phyloP scores from a whole-genome alignment of 92 coral and sea anemone genomes.

The Bergia sp. region DNA sequence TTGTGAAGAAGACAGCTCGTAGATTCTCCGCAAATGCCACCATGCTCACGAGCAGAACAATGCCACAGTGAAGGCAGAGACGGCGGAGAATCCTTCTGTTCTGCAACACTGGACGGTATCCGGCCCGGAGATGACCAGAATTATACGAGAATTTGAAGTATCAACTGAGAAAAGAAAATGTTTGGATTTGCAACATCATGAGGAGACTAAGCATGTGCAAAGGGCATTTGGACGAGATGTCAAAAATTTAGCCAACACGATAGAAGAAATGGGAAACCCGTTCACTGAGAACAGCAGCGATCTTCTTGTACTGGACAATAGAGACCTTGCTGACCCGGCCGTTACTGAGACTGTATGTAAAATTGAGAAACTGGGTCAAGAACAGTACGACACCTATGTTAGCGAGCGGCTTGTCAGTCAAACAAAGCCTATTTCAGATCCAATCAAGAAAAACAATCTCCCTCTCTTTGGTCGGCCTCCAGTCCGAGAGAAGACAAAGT shows the following conservation, averaged over 20 bases:
- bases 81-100: conserved; percentile 28
- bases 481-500: conserved; percentile 49
- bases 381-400: conserved; percentile 38
- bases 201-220: conserved; percentile 25
- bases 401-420: conserved; percentile 48
- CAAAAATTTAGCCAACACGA: background rate
- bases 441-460: conserved; percentile 50
- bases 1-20: conserved; percentile 16
- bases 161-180: background rate
- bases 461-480: conserved; percentile 41
- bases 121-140: conserved; percentile 45
- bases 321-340: conserved; percentile 41
- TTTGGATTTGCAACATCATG: conserved; percentile 26
- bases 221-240: conserved; percentile 30
- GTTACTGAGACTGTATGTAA: conserved; percentile 9
- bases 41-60: conserved; percentile 53
- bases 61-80: conserved; percentile 32
- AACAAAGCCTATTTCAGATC: conserved; percentile 46
- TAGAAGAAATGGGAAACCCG: conserved; percentile 24
- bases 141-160: conserved; percentile 32
- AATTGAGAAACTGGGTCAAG: conserved; percentile 44
- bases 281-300: conserved; percentile 25
- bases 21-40: conserved; percentile 31
- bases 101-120: conserved; percentile 42
- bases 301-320: conserved; percentile 44